A percentile compares a stretch with the other conserved stretches of the same genome.
Conservation (phyloP, 35 echinoderm and acorn worm genomes). For the Chiridota heheva region DNA sequence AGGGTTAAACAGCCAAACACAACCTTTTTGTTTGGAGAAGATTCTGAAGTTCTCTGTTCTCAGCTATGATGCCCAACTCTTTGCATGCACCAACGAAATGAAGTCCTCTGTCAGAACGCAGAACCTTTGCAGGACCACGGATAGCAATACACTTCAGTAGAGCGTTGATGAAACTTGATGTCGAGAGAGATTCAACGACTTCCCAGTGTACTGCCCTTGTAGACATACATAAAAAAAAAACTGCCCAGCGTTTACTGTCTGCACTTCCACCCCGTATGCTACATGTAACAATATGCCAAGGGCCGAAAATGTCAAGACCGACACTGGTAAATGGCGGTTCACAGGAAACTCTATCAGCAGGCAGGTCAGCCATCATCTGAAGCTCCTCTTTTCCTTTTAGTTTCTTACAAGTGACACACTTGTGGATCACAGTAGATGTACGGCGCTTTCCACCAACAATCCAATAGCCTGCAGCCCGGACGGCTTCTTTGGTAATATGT, state of each 20-base stretch:
- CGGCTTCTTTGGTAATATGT: conserved; percentile 16
- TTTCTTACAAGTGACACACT: conserved; percentile 46
- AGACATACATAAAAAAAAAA: conserved; percentile 42
- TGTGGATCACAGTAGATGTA: conserved; percentile 38
- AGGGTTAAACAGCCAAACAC: conserved; percentile 28
- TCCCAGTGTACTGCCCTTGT: conserved; percentile 38
- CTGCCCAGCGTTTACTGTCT: conserved; percentile 50
- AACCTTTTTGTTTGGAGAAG: not conserved
- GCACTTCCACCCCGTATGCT: conserved; percentile 48
- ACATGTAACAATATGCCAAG: conserved; percentile 26
- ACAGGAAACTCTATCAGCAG: not conserved
- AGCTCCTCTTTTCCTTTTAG: conserved; percentile 16
- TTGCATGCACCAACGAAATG: conserved; percentile 43
- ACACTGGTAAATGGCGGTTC: conserved; percentile 40
- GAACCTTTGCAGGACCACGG: conserved; percentile 27
- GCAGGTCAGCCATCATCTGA: conserved; percentile 52
- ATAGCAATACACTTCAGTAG: conserved; percentile 20
- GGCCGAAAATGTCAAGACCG: conserved; percentile 51
- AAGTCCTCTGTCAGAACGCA: conserved; percentile 42
- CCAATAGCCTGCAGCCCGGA: conserved; percentile 18
- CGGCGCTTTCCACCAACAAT: conserved; percentile 22
- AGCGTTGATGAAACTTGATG: conserved; percentile 11
- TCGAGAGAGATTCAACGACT: conserved; percentile 15
- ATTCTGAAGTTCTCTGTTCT: not conserved
- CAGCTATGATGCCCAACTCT: not conserved